These are phyloP conservation scores for Heliothis subflexa DNA, from an alignment of 1,140 invertebrate species.

Conservation along the genomic window DNA sequence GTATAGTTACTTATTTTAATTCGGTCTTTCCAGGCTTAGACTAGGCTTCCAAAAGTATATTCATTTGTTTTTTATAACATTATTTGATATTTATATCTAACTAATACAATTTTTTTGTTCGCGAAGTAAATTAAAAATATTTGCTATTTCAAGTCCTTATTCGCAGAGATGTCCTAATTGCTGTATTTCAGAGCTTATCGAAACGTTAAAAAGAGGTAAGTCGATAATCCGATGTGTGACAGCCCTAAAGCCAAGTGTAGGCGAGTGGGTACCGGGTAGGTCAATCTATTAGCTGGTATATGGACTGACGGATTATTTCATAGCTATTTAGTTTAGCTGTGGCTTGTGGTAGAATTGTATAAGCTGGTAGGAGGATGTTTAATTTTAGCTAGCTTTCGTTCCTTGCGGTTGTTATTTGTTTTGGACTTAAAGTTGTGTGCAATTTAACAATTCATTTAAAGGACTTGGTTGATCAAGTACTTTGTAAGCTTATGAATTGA, in stretches of 20 bases:
- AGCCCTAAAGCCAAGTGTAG: constrained; percentile 27
- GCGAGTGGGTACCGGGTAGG: constrained; percentile 10
- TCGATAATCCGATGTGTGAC: constrained; percentile 16
- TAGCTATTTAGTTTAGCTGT: constrained; percentile 5
- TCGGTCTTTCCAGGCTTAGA: too few relatives aligned
- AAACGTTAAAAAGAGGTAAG: constrained; percentile 14
- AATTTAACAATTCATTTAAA: too few relatives aligned
- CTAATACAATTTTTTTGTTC: not conserved
- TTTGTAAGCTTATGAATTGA: too few relatives aligned
- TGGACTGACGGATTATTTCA: constrained; percentile 31
- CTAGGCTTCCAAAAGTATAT: too few relatives aligned
- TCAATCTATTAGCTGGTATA: constrained; percentile 26
- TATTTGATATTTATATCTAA: too few relatives aligned
- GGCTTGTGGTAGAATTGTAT: not conserved
- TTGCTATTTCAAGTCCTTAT: not conserved
- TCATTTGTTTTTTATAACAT: too few relatives aligned
- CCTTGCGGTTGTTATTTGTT: not conserved
- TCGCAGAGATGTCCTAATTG: constrained; percentile 1
- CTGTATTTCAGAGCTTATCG: constrained; percentile 14
- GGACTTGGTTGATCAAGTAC: too few relatives aligned
- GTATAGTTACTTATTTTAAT: too few relatives aligned
- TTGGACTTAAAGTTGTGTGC: not conserved
- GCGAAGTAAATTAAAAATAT: not conserved
- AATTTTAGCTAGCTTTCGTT: not conserved
- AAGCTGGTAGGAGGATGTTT: not conserved